Conservation (phyloP, 2,888 invertebrate species). For the Biston stratarius region DNA sequence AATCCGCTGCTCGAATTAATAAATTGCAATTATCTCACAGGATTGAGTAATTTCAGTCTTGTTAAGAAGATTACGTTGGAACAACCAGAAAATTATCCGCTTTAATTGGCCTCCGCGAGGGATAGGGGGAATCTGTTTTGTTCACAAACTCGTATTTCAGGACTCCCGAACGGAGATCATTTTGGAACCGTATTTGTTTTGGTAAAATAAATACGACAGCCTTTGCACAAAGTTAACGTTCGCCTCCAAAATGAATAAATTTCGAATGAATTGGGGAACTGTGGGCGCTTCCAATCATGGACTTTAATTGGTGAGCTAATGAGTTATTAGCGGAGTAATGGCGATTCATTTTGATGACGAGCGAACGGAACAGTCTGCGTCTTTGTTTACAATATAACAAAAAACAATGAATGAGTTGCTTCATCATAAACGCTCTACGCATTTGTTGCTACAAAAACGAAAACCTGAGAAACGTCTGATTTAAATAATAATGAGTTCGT, state of each 20-base stretch:
- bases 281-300: neutral
- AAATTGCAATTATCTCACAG: conserved; percentile 19
- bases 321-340: neutral
- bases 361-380: neutral
- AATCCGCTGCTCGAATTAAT: conserved; percentile 19
- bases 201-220: conserved; percentile 34
- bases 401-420: too few species aligned
- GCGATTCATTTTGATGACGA: neutral
- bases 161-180: conserved; percentile 35
- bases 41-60: conserved; percentile 18
- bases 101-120: conserved; percentile 40
- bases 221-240: conserved; percentile 23
- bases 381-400: neutral
- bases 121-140: conserved; percentile 34
- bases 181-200: conserved; percentile 42
- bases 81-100: conserved; percentile 42
- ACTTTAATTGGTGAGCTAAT: conserved; percentile 11
- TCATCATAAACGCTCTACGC: neutral
- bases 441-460: neutral
- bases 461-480: too few species aligned
- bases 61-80: conserved; percentile 41
- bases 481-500: too few species aligned
- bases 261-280: neutral
- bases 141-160: conserved; percentile 40
- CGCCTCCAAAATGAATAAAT: conserved; percentile 9